Conservation (phyloP, 1,140 invertebrate species). For the Venturia canescens region DNA sequence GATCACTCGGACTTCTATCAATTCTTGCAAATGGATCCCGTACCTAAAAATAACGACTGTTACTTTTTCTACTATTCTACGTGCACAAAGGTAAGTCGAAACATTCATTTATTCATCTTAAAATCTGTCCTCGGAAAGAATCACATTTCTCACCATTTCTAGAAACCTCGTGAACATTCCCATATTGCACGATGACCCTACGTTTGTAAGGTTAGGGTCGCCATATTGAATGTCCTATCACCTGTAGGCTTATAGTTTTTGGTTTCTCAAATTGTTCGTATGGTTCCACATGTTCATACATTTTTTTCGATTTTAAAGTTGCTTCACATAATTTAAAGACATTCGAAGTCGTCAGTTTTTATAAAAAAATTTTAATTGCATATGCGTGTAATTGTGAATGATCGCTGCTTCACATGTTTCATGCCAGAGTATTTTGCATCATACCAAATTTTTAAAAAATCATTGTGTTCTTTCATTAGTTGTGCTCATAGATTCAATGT, state of each 20-base stretch:
- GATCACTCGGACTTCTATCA: conserved; percentile 73
- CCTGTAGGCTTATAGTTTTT: conserved; percentile 21
- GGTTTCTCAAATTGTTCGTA: background rate
- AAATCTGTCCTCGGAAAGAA: too few relatives aligned
- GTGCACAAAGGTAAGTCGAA: conserved; percentile 84
- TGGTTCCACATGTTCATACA: background rate
- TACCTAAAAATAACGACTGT: conserved; percentile 85
- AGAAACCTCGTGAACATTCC: background rate
- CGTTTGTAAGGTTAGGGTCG: conserved; percentile 69
- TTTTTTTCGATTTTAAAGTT: background rate
- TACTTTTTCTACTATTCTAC: conserved; percentile 92
- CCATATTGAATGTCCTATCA: conserved; percentile 67
- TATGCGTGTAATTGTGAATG: too few relatives aligned
- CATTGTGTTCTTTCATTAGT: background rate
- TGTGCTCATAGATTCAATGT: conserved; percentile 12
- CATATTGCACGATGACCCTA: conserved; percentile 43
- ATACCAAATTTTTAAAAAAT: conserved; percentile 35
- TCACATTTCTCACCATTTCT: conserved; percentile 14
- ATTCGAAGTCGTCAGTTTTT: too few relatives aligned
- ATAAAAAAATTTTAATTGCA: too few relatives aligned
- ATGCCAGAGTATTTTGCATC: background rate
- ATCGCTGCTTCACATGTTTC: too few relatives aligned
- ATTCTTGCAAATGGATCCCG: conserved; percentile 74
- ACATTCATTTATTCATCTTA: conserved; percentile 17
- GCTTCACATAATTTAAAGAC: background rate